phyloP scores from a whole-genome alignment of 2,797 vertebrate species.

The Anomalospiza imberbis region DNA sequence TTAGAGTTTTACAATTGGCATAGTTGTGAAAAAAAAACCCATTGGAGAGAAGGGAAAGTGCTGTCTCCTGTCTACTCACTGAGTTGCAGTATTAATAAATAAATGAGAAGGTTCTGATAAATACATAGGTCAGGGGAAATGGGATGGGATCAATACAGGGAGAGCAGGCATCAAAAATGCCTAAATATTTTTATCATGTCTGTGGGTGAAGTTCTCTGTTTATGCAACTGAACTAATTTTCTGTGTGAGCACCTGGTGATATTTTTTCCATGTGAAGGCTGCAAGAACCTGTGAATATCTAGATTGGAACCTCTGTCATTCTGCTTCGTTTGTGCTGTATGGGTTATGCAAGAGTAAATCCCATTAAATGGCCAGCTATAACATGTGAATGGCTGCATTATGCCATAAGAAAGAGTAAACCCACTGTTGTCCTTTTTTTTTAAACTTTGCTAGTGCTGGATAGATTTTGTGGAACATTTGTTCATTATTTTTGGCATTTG shows the following conservation, averaged over 20 bases:
- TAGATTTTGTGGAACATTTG: neutral
- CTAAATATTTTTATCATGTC: neutral
- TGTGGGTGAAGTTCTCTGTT: neutral
- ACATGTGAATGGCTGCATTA: neutral
- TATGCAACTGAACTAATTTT: neutral
- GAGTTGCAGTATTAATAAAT: neutral
- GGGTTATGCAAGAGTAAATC: neutral
- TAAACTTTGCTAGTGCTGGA: neutral
- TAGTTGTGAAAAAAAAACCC: neutral
- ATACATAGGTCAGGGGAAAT: neutral
- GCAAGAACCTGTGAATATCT: neutral
- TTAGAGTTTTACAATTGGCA: neutral
- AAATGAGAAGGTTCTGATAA: neutral
- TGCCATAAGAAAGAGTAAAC: neutral
- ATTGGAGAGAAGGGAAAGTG: neutral
- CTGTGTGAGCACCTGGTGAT: neutral
- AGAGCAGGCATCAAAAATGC: neutral
- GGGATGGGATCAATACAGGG: neutral
- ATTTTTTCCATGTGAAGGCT: neutral
- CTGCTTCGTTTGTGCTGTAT: neutral
- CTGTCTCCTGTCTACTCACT: neutral
- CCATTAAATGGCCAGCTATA: neutral
- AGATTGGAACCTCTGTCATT: neutral
- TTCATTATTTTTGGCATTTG: constrained; percentile 35
- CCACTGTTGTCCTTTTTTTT: neutral